phyloP scores from a whole-genome alignment of 2,888 invertebrate species.

The Drosophila austrosaltans region DNA sequence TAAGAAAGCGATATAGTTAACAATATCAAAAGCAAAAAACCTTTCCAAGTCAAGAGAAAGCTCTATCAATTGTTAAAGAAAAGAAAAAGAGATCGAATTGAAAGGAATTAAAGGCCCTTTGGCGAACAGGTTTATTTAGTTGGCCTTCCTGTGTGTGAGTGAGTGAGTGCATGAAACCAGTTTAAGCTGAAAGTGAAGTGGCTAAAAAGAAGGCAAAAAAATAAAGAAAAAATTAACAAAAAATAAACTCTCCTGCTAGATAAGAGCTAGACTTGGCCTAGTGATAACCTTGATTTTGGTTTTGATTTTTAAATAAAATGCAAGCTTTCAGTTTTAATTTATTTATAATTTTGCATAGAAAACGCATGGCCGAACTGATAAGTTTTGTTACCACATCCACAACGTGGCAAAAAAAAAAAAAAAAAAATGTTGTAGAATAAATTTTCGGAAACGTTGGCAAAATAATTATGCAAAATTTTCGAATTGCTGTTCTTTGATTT shows the following conservation, averaged over 20 bases:
- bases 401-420: conserved; percentile 33
- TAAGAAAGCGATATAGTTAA: conserved; percentile 49
- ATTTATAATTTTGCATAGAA: not conserved
- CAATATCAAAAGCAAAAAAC: conserved; percentile 50
- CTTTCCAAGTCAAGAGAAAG: conserved; percentile 31
- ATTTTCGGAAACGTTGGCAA: conserved; percentile 25
- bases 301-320: conserved; percentile 9
- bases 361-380: not conserved
- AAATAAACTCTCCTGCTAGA: not conserved
- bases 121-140: conserved; percentile 59
- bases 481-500: conserved; percentile 26
- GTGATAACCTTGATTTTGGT: conserved; percentile 62
- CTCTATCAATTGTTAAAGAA: conserved; percentile 58
- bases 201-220: conserved; percentile 12
- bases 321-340: not conserved
- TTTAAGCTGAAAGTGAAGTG: conserved; percentile 72
- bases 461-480: conserved; percentile 38
- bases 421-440: conserved; percentile 7
- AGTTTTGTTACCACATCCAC: conserved; percentile 23
- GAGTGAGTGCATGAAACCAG: conserved; percentile 47
- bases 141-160: not conserved
- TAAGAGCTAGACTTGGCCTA: conserved; percentile 28
- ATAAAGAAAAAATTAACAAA: conserved; percentile 27
- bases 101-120: conserved; percentile 24
- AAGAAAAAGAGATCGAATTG: conserved; percentile 35